Evolutionary conservation across 1,140 invertebrate genomes (phyloP), one percentile per base, ranked within the genome.

Genomic region (Bombyx mandarina): DNA sequence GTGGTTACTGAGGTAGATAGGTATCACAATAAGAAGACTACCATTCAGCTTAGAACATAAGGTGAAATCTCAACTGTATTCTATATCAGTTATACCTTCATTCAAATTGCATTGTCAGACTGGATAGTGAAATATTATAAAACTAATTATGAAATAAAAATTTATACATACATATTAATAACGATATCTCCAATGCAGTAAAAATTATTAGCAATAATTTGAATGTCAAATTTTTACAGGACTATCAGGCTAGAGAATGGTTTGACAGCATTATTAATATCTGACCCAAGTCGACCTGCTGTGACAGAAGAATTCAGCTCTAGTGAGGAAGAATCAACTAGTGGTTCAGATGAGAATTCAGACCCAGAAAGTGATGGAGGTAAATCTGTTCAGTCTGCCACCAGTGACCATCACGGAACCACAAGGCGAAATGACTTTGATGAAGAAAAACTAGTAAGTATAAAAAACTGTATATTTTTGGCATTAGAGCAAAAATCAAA

Each of bases 181-280:
- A 35, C 26, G 2, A 35, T 35, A 35, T 1, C 26, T 35, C 26
- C 26, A 35, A 35, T 35, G 26, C 4, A 5, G 2, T 5, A 35
- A 35, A 35, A 35, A 35, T 3, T 35, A 35, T 35, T 35, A 35
- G 26, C 26, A 35, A 35, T 35, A 35, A 3, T 35, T 46, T 54
- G 10, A 8, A 51, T 12, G 48, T 50, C 8, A 18, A 5, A 18
- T 9, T 51, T n/a, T 51, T 51, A 62, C 64, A 93, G 92, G 77
- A 91, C 92, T 18, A 90, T 94, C 52, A 77, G 85, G 18, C 73
- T 94, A 47, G 70, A 86, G 56, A 94, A 94, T 90, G 93, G 93
- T 6, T 77, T 94, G 56, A 92, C 87, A 54, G 92, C 91, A 2
- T 77, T 94, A 18, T 75, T 94, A 8, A 91, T 94, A 65, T 91